Base-by-base conservation (phyloP, 2,113 vertebrate genomes). In the Amazona guildingii region DNA sequence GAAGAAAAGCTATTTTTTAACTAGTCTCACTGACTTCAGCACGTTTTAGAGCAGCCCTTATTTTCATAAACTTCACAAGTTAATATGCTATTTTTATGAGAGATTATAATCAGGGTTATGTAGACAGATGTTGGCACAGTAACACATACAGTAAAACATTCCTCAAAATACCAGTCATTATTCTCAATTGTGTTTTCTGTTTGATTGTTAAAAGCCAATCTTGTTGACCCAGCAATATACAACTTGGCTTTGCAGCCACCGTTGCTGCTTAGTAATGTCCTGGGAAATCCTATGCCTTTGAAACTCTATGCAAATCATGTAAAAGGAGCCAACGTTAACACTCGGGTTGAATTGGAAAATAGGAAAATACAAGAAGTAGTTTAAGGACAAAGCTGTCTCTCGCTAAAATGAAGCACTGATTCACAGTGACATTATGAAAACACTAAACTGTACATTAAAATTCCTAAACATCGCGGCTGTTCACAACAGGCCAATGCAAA, bases 401-500 rank as follows among this genome's bases (percentile, higher is more conserved):
- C 88, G 87, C 59, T 90, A 91, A 95, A 96, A 91, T 85, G 85
- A 94, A 95, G 88, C 92, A 43, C 49, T 77, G 81, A 95, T 95
- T 96, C 92, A 78, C 57, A 88, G 81, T 83, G 86, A 94, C 92
- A 89, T 78, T 96, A 90, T 90, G 41, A 97, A 96, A 96, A 95
- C 92, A 96, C 69, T 87, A 77, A 94, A 67, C 59, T 92, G 66
- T 93, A 76, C 80, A 90, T 94, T 95, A 96, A 94, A 94, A 96
- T 97, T 95, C 93, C 61, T 80, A 95, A 95, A 95, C 52, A 94
- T 97, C 12, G 0, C 66, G 83, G 74, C 94, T 96, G 84, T 96
- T 97, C 94, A 95, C 78, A 93, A 90, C 63, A 94, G 88, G 96
- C 95, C 93, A 97, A 92, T 51, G 70, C 78, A 95, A 97, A 97